Conservation (phyloP, 2,888 invertebrate genomes). For the Nephrocerus scutellatus region DNA sequence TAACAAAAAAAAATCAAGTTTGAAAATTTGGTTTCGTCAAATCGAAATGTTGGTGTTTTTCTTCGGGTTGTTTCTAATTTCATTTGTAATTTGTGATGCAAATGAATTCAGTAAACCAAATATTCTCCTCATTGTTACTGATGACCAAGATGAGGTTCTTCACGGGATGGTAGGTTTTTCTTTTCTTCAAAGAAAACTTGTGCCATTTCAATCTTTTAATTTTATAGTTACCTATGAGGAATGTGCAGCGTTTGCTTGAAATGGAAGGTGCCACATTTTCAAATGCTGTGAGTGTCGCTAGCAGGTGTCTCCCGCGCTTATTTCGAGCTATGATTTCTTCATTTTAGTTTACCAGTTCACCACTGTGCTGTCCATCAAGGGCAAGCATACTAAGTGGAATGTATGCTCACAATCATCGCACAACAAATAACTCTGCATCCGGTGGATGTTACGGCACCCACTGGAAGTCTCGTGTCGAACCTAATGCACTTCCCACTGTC, state of each 20-base stretch:
- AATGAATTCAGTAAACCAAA: no score
- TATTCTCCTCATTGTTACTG: constrained; percentile 71
- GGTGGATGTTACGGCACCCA: constrained; percentile 68
- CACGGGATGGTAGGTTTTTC: constrained; percentile 63
- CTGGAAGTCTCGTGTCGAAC: constrained; percentile 64
- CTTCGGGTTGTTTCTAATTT: no score
- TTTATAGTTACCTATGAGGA: constrained; percentile 61
- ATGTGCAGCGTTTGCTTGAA: constrained; percentile 56
- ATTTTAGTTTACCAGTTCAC: constrained; percentile 79
- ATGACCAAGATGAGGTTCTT: constrained; percentile 77
- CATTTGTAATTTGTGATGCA: no score
- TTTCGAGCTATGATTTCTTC: no score
- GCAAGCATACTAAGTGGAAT: constrained; percentile 76
- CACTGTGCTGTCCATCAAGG: constrained; percentile 87
- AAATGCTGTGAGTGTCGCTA: constrained; percentile 61
- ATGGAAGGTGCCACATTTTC: constrained; percentile 61
- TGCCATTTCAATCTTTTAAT: background rate
- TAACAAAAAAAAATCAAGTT: no score
- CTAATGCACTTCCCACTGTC: constrained; percentile 59
- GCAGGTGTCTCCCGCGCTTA: no score
- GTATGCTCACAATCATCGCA: constrained; percentile 75
- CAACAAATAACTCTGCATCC: constrained; percentile 66
- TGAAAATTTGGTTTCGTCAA: no score
- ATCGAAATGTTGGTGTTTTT: no score
- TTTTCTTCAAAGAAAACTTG: background rate